Conservation (phyloP, 2,113 vertebrate genomes). For the Noturus placidus region DNA sequence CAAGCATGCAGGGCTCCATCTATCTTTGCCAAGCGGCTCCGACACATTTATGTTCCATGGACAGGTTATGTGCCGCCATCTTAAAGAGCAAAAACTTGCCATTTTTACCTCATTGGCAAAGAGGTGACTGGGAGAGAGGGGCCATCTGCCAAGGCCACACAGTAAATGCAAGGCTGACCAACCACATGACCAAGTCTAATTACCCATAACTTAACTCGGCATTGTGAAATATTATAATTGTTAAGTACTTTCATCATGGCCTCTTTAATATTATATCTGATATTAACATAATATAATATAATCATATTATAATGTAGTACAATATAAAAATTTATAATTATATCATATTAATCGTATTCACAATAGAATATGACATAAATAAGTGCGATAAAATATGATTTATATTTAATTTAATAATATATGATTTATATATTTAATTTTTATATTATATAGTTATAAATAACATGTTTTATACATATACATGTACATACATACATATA, state of each 20-base stretch:
- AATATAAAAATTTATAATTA: neutral
- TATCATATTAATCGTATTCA: neutral
- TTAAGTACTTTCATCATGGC: slow-evolving; percentile 1
- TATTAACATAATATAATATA: neutral
- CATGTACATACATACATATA: no score
- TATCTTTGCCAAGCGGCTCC: slow-evolving; percentile 68
- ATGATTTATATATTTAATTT: no score
- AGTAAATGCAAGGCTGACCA: slow-evolving; percentile 45
- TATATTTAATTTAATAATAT: neutral
- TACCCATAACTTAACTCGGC: slow-evolving; percentile 24
- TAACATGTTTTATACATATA: no score
- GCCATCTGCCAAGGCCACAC: slow-evolving; percentile 56
- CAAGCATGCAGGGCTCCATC: slow-evolving; percentile 68
- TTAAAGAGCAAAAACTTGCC: slow-evolving; percentile 77
- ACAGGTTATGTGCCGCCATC: slow-evolving; percentile 76
- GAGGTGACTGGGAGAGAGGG: slow-evolving; percentile 56
- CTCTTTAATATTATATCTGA: neutral
- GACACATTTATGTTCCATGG: slow-evolving; percentile 79
- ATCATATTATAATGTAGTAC: neutral
- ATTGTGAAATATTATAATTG: slow-evolving; percentile 18
- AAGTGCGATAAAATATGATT: neutral
- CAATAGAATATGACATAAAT: neutral
- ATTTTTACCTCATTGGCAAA: slow-evolving; percentile 72
- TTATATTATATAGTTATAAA: no score
- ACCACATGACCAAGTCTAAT: slow-evolving; percentile 28